Conservation (phyloP, 2,797 vertebrate species). For the Danio kyathit region DNA sequence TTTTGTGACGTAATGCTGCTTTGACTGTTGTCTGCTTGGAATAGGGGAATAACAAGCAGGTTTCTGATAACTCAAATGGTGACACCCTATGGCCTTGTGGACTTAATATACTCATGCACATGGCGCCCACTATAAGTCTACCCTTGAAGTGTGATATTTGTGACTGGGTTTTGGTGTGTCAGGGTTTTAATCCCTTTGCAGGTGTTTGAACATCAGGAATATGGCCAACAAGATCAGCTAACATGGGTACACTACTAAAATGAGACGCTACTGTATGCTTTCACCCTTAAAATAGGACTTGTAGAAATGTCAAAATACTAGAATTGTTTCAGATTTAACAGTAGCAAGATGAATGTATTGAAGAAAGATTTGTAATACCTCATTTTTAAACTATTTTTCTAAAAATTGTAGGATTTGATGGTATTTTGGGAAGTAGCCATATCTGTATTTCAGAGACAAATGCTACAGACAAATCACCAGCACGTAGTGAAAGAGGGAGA, state of each 20-base stretch:
- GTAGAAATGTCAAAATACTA: neutral
- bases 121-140: no score
- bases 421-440: neutral
- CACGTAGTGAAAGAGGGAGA: neutral
- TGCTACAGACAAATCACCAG: conserved; percentile 9
- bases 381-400: conserved; percentile 48
- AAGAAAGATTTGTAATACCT: conserved; percentile 48
- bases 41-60: no score
- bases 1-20: no score
- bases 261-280: conserved; percentile 14
- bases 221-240: conserved; percentile 3
- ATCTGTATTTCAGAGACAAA: conserved; percentile 14
- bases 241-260: conserved; percentile 42
- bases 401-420: neutral
- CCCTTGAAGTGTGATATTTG: no score
- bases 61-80: no score
- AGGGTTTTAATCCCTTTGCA: neutral
- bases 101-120: no score
- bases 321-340: neutral
- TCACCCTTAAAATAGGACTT: conserved; percentile 8
- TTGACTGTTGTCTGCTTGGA: no score
- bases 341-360: conserved; percentile 68
- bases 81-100: no score
- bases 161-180: no score
- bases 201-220: neutral